Conservation (phyloP, 2,888 invertebrate genomes). For the Cantharis nigra region DNA sequence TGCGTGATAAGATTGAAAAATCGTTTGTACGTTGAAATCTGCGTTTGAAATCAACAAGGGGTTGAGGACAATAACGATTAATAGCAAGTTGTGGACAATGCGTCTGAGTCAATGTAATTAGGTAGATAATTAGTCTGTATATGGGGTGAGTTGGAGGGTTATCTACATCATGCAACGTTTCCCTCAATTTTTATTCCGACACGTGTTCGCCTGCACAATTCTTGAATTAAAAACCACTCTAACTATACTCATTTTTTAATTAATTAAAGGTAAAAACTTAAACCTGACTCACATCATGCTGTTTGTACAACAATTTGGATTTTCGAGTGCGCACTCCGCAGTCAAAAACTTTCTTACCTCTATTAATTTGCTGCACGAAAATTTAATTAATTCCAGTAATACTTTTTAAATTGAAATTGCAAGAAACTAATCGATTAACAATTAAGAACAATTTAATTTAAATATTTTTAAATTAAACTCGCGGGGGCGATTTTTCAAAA, state of each 20-base stretch:
- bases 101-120: slow-evolving; percentile 43
- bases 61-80: slow-evolving; percentile 36
- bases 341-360: background rate
- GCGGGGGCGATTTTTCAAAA: background rate
- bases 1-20: slow-evolving; percentile 13
- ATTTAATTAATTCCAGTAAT: background rate
- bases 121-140: slow-evolving; percentile 38
- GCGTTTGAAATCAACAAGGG: slow-evolving; percentile 25
- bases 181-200: slow-evolving; percentile 20
- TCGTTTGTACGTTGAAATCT: slow-evolving; percentile 17
- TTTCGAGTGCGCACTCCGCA: background rate
- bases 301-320: background rate
- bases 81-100: slow-evolving; percentile 39
- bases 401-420: background rate
- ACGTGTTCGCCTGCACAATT: slow-evolving; percentile 25
- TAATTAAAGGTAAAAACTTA: background rate
- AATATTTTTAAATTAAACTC: background rate
- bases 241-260: background rate
- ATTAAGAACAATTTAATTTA: background rate
- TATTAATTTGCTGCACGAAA: background rate
- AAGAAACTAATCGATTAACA: background rate
- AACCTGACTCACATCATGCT: background rate
- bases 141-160: slow-evolving; percentile 28
- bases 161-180: slow-evolving; percentile 30
- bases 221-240: slow-evolving; percentile 12